Percentiles rank a stretch among this genome's conserved stretches.
Conservation (phyloP, 2,113 vertebrate genomes). For the Ptychochromis oligacanthus region DNA sequence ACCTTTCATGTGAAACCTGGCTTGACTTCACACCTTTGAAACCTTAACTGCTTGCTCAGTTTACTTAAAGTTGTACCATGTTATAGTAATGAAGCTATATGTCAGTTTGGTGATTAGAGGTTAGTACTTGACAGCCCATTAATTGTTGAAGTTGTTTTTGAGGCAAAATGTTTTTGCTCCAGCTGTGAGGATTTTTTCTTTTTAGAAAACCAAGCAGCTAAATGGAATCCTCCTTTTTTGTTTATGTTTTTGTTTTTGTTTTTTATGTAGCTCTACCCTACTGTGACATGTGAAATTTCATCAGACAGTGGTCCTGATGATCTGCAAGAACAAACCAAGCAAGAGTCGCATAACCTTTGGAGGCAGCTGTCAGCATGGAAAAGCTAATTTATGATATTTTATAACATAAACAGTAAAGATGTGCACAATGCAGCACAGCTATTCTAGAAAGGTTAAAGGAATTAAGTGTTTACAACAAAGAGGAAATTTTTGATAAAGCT, state of each 20-base stretch:
- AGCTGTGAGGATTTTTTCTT: no score
- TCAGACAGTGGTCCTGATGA: no score
- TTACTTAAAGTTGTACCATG: not conserved
- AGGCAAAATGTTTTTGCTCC: not conserved
- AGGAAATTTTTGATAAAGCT: no score
- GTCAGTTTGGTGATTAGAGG: not conserved
- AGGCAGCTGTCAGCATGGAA: no score
- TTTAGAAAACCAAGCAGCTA: not conserved
- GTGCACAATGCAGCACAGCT: no score
- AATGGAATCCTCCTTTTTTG: not conserved
- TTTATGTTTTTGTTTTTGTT: no score
- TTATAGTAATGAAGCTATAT: not conserved
- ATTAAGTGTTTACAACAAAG: no score
- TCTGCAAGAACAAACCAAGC: no score
- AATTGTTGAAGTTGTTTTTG: not conserved
- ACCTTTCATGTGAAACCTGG: constrained; percentile 14
- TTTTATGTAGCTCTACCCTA: not conserved
- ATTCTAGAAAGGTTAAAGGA: no score
- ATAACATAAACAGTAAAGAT: no score
- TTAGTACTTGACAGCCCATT: not conserved
- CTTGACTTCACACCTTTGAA: constrained; percentile 23
- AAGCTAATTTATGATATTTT: no score
- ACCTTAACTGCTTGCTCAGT: not conserved
- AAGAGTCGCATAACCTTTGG: no score
- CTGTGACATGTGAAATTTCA: not conserved